A percentile compares a stretch with the other conserved stretches of the same genome.
Conservation (phyloP, 2,888 invertebrate genomes). For the Plutella xylostella region DNA sequence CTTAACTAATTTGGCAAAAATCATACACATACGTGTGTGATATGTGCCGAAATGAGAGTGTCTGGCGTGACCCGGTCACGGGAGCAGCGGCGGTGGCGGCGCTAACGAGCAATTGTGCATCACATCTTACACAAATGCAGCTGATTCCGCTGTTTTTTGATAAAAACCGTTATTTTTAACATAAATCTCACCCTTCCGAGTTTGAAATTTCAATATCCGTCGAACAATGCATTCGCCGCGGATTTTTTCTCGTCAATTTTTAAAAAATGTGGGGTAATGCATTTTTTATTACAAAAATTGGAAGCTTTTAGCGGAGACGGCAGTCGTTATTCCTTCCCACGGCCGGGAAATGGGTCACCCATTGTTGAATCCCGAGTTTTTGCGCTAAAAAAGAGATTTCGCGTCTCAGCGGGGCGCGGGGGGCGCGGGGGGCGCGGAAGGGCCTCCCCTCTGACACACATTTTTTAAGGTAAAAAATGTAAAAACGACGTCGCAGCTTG, state of each 20-base stretch:
- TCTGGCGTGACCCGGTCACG: background rate
- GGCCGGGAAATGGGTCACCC: conserved; percentile 67
- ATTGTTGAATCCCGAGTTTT: conserved; percentile 60
- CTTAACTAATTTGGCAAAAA: too few relatives aligned
- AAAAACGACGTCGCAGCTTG: conserved; percentile 61
- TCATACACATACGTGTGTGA: too few relatives aligned
- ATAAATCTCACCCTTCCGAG: conserved; percentile 66
- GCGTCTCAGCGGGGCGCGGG: conserved; percentile 3
- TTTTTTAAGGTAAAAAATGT: conserved; percentile 62
- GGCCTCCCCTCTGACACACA: conserved; percentile 54
- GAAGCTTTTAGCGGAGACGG: conserved; percentile 39
- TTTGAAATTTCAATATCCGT: conserved; percentile 52
- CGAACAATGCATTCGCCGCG: conserved; percentile 52
- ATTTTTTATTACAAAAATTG: conserved; percentile 57
- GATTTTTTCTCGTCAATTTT: conserved; percentile 48
- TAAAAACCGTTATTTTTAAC: conserved; percentile 65
- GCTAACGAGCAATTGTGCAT: too few relatives aligned
- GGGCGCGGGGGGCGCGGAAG: conserved; percentile 38
- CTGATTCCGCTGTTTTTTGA: conserved; percentile 59
- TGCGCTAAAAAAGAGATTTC: conserved; percentile 64
- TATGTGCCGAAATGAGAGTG: background rate
- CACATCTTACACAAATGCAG: too few relatives aligned
- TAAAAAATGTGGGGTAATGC: conserved; percentile 67
- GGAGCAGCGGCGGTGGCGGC: background rate
- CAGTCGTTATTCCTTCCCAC: conserved; percentile 66